These are phyloP conservation scores for Pogonus chalceus DNA, from an alignment of 1,140 invertebrate species.

Conservation along the genomic window DNA sequence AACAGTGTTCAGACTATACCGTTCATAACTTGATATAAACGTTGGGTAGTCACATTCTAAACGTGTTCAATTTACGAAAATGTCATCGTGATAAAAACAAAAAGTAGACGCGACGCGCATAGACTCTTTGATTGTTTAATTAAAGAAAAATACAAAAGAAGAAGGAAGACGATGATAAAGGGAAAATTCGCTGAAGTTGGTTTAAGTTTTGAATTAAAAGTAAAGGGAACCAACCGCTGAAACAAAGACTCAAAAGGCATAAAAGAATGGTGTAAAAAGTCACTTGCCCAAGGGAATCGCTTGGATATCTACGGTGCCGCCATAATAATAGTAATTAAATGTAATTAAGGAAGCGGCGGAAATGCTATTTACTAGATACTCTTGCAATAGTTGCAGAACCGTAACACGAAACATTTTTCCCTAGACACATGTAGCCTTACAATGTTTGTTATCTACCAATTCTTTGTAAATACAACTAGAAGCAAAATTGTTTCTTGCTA, in stretches of 20 bases:
- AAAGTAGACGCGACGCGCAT: neutral
- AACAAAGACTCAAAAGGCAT: neutral
- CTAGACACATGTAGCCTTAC: no score
- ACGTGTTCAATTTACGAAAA: neutral
- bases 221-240: neutral
- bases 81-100: constrained; percentile 2
- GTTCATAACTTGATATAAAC: neutral
- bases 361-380: no score
- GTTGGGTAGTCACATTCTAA: neutral
- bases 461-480: no score
- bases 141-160: constrained; percentile 5
- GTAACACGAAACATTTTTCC: no score
- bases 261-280: neutral
- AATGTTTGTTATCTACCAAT: no score
- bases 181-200: neutral
- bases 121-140: constrained; percentile 3
- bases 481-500: no score
- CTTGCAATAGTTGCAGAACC: no score
- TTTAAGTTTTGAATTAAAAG: neutral
- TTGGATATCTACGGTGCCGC: neutral
- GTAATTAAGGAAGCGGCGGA: neutral
- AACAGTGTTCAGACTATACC: neutral
- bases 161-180: neutral
- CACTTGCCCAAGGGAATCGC: neutral
- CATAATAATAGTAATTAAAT: constrained; percentile 1